Evolutionary conservation across 2,888 invertebrate species (phyloP).

Genomic region (Smittia aterrima): DNA sequence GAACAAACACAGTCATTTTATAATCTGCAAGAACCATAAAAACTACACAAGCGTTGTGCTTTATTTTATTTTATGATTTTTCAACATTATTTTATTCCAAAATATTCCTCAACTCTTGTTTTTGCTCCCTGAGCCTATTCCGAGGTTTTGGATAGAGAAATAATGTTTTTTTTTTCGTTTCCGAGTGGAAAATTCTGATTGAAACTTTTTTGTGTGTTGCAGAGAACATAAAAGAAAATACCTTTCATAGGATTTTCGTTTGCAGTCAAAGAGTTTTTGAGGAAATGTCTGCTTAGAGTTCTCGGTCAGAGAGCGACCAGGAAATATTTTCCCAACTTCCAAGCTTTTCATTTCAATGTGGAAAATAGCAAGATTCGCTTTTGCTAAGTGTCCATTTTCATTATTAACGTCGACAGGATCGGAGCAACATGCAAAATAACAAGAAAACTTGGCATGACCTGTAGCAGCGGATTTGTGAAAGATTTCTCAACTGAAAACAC

Average conservation of each 20-base stretch:
- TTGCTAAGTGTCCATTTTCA: too few species aligned
- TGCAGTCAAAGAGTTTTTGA: too few species aligned
- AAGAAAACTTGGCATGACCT: too few species aligned
- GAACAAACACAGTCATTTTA: slow-evolving; percentile 21
- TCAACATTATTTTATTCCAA: slow-evolving; percentile 35
- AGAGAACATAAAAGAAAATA: not conserved
- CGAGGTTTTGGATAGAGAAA: not conserved
- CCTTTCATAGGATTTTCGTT: not conserved
- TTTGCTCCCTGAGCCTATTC: slow-evolving; percentile 18
- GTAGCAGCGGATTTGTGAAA: too few species aligned
- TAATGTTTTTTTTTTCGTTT: not conserved
- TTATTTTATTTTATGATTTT: slow-evolving; percentile 32
- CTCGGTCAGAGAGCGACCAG: too few species aligned
- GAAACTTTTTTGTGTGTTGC: slow-evolving; percentile 12
- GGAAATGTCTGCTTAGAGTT: too few species aligned
- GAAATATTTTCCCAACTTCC: too few species aligned
- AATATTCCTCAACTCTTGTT: not conserved
- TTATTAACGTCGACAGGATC: too few species aligned
- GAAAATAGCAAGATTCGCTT: too few species aligned
- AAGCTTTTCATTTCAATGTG: too few species aligned
- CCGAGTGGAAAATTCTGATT: slow-evolving; percentile 15
- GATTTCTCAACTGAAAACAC: too few species aligned
- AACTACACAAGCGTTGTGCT: slow-evolving; percentile 27
- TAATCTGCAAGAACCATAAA: slow-evolving; percentile 38
- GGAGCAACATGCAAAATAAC: too few species aligned